Base-by-base conservation (phyloP, 2,797 vertebrate genomes). In the Galago senegalensis region DNA sequence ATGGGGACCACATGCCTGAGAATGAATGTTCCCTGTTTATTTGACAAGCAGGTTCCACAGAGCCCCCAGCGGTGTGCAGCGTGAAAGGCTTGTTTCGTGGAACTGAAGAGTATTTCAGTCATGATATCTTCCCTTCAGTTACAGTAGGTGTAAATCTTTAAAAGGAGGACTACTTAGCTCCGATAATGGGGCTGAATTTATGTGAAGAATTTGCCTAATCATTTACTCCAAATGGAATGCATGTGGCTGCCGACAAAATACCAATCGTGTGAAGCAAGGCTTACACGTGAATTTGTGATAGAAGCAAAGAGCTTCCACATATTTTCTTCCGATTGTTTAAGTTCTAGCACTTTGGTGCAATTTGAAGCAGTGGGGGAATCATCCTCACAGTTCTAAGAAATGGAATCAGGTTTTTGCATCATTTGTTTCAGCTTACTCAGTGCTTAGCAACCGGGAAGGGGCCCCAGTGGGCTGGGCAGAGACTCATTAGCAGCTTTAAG, bases 1-100 rank as follows among this genome's bases (percentile, higher is more conserved):
- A 94, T 3, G 69, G 96, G 97, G 96, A 94, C 92, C 80, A 82
- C 43, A 67, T 25, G 72, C 65, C 70, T 56, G 82, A 92, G 65
- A 93, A 93, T 5, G 34, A 96, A 94, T 63, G 49, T 37, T 92
- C 84, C 73, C 90, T 88, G 91, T 95, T 93, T 91, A 80, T 91
- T 93, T 97, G 96, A 96, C 94, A 94, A 86, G 79, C 34, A 92
- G 70, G 56, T 89, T 94, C 56, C 77, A 12, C 23, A 23, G 76
- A 80, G 70, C 2, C 89, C 58, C 3, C 53, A 7, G 46, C 0
- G 20, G 7, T 21, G 0, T 58, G 67, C 27, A 75, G 49, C 20
- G 9, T 16, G 61, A 95, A 79, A 91, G 73, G 69, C 29, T 82
- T 56, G 8, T n/a, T 94, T 67, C 56, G 20, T 67, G 88, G 60